Evolutionary conservation across 2,888 invertebrate genomes (phyloP).

Genomic region (Atethmia centrago): DNA sequence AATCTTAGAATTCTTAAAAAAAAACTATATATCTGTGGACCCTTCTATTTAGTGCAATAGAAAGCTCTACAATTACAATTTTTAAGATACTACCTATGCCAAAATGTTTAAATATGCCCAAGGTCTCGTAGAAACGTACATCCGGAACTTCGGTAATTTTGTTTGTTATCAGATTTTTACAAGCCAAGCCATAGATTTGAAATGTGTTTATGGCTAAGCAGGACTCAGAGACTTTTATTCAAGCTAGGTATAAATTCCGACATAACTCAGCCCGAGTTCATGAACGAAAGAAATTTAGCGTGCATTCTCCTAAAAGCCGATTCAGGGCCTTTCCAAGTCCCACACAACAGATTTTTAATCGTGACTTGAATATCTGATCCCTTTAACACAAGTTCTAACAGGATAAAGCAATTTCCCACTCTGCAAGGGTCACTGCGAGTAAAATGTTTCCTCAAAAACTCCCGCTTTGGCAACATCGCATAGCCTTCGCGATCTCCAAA

Average conservation of each 20-base stretch:
- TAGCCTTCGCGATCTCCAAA: neutral
- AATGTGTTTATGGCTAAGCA: neutral
- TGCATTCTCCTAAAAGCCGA: neutral
- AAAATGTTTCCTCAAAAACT: conserved; percentile 11
- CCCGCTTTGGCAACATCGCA: neutral
- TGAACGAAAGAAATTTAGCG: neutral
- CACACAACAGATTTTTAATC: neutral
- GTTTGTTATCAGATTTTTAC: neutral
- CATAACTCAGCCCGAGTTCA: no score
- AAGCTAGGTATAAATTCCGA: neutral
- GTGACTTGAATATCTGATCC: neutral
- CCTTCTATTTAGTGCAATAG: no score
- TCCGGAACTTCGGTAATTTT: neutral
- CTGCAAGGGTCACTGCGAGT: no score
- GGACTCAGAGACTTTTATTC: neutral
- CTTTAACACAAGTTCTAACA: conserved; percentile 1
- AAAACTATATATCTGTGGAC: no score
- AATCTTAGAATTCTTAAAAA: no score
- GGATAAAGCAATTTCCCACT: conserved; percentile 1
- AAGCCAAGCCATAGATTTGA: neutral
- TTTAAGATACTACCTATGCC: no score
- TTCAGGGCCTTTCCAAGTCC: conserved; percentile 6
- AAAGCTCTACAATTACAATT: no score
- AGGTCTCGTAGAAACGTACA: no score
- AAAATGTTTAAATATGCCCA: no score